phyloP scores from a whole-genome alignment of 1,140 invertebrate genomes.

The Camponotus floridanus region DNA sequence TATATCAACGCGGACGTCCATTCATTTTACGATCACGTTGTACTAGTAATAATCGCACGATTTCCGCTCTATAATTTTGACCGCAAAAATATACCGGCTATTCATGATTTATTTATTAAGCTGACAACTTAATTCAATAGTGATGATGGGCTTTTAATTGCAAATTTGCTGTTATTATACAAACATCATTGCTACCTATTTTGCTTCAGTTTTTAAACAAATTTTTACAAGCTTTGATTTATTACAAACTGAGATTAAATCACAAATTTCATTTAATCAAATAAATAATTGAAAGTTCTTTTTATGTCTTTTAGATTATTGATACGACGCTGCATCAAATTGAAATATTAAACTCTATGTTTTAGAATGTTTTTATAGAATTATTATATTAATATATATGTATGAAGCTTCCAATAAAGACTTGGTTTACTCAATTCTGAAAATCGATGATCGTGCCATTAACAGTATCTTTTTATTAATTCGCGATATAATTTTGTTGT shows the following conservation, averaged over 20 bases:
- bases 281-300: not conserved
- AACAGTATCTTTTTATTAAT: constrained; percentile 17
- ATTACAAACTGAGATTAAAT: not conserved
- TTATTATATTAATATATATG: constrained; percentile 9
- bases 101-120: constrained; percentile 4
- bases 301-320: not conserved
- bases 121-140: not conserved
- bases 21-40: constrained; percentile 47
- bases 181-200: not conserved
- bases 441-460: constrained; percentile 18
- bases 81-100: not conserved
- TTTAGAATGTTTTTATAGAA: not conserved
- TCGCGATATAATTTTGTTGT: not conserved
- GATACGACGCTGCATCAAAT: not conserved
- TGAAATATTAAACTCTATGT: not conserved
- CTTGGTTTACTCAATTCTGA: not conserved
- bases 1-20: constrained; percentile 35
- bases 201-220: not conserved
- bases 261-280: not conserved
- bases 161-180: not conserved
- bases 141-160: not conserved
- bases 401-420: not conserved
- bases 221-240: not conserved
- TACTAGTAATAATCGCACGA: constrained; percentile 47
- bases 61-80: constrained; percentile 1